Percentiles rank a stretch among this genome's conserved stretches.
These are phyloP conservation scores for Pilophorus perplexus DNA, from an alignment of 2,888 invertebrate species.

Conservation along the genomic window DNA sequence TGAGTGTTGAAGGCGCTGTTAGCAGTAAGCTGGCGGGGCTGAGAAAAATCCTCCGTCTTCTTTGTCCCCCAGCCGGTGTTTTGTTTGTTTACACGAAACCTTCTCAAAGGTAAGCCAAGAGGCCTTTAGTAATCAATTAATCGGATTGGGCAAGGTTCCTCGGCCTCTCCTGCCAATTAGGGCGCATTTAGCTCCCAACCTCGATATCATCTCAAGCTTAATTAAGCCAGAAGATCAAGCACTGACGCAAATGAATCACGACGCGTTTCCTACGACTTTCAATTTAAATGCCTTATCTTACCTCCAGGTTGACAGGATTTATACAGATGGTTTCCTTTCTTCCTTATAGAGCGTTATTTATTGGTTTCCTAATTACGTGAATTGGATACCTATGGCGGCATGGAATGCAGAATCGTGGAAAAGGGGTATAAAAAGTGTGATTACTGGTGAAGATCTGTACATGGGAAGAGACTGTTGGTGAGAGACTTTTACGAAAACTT, in stretches of 20 bases:
- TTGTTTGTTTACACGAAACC: not conserved
- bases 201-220: conserved; percentile 41
- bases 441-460: no score
- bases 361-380: conserved; percentile 25
- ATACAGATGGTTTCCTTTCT: conserved; percentile 21
- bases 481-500: no score
- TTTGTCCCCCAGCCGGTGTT: not conserved
- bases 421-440: no score
- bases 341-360: conserved; percentile 20
- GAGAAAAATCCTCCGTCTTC: not conserved
- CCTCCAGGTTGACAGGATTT: conserved; percentile 31
- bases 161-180: conserved; percentile 28
- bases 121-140: conserved; percentile 41
- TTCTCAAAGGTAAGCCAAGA: not conserved
- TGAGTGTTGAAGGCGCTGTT: no score
- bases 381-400: not conserved
- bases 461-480: no score
- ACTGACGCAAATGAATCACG: conserved; percentile 45
- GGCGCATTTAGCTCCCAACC: conserved; percentile 32
- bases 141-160: conserved; percentile 36
- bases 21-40: no score
- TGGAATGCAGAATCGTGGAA: no score
- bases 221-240: conserved; percentile 43
- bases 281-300: conserved; percentile 46
- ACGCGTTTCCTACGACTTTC: conserved; percentile 37